Evolutionary conservation across 2,888 invertebrate genomes (phyloP), one percentile per base, ranked within the genome.

Genomic region (Dioctria rufipes): DNA sequence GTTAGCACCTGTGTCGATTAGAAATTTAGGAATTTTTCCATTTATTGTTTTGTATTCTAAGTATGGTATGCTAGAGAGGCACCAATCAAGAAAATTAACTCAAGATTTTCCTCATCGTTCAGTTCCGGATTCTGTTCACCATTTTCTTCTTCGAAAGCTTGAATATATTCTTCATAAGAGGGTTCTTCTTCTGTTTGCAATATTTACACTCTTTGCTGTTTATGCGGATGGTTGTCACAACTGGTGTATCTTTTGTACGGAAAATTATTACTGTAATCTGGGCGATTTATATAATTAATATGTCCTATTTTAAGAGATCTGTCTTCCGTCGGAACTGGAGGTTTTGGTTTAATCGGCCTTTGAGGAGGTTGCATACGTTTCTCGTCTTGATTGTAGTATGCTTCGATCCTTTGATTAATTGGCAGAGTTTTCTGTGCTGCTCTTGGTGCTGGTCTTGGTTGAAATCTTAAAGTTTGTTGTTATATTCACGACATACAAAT

Each of bases 31-130:
- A 43, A 61, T 66, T 42, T 73, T 46, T 2, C 67, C 43, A 8
- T 79, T 39, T 63, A 51, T 73, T 4, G 58, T 75, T 3, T 5
- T 42, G 25, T 82, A 78, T 11, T 82, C 65, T 80, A 82, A 6
- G 79, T 75, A 81, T 46, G 77, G 82, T 9, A 80, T 63, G 80
- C 82, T 77, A 66, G 80, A 81, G 73, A 80, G 78, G 75, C 80
- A 25, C 51, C 61, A 61, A 13, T 80, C 78, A 63, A 67, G 73
- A 80, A 80, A 82, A 80, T 82, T 80, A 78, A 11, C 60, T 82
- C 79, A 2, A 9, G 9, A 8, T 67, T 60, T 67, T 69, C 63
- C 11, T 77, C 78, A 6, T 79, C n/a, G 3, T 78, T 51, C 39
- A 40, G 39, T 37, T 69, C 71, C 2, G 37, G n/a, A 58, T 49